Base-by-base conservation (phyloP, 2,797 vertebrate species). In the Lagorchestes hirsutus region DNA sequence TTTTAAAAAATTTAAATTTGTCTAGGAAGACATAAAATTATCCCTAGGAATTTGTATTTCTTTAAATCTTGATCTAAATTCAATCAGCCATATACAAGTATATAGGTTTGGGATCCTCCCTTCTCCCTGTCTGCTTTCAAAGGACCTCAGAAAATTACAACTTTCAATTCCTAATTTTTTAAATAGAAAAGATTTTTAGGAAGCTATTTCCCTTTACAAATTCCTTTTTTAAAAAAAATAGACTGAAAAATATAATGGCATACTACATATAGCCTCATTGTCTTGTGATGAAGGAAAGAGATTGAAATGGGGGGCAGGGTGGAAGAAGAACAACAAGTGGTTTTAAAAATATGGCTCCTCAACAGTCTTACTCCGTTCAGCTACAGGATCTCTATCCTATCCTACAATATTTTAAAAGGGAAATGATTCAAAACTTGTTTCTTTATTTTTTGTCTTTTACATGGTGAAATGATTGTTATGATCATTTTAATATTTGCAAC, bases 101-200 rank as follows among this genome's bases (percentile, higher is more conserved):
- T 74, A 40, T 90, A 92, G 92, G 13, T 90, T 95, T 97, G 92
- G 90, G 57, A 93, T 55, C 24, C 24, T 57, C 52, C 40, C 22
- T 46, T 91, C 54, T 95, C 31, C 40, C 90, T 62, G 59, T 95
- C 96, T 92, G 57, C 4, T 93, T 93, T 97, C 55, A 93, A 59
- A 93, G 74, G 54, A 92, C n/a, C 95, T 97, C 54, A 91, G 95
- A 96, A 40, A 97, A 96, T 40, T 93, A 28, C 93, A 54, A 91
- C 92, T 95, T 97, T 96, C n/a, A 97, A 92, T 94, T 96, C 95
- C 54, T 92, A 54, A 50, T 82, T 91, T 95, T 96, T 62, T 91
- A 50, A 55, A 95, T 95, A 57, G 40, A 40, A 87, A 87, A 87
- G 22, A 67, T 40, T 93, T 57, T 22, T 90, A 52, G 93, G 91